Percentiles rank a stretch among this genome's conserved stretches.
These are phyloP conservation scores for Scartelaos histophorus DNA, from an alignment of 2,113 vertebrate species.

Conservation along the genomic window DNA sequence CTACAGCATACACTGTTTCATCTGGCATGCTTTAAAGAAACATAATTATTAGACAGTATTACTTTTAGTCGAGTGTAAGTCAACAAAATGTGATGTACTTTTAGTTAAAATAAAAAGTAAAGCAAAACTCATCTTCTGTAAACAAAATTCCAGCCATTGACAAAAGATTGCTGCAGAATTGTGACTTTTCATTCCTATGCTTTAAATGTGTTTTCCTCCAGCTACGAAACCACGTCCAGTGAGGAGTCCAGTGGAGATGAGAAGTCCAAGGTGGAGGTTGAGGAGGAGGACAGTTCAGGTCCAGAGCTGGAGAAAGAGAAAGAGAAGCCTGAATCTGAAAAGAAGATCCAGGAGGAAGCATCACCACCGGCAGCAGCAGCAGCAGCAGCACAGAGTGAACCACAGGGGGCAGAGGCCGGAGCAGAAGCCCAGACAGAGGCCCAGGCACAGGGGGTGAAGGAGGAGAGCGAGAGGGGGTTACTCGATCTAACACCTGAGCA, in stretches of 20 bases:
- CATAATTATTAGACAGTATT: no score
- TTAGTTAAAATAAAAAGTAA: no score
- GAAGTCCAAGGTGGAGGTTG: conserved; percentile 77
- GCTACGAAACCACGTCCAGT: conserved; percentile 95
- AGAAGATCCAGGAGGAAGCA: conserved; percentile 13
- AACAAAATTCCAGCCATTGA: background rate
- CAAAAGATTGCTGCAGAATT: background rate
- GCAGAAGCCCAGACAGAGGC: background rate
- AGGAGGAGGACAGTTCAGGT: conserved; percentile 75
- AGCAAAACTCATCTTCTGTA: no score
- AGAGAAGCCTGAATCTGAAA: conserved; percentile 8
- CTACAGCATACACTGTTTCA: background rate
- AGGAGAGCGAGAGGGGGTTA: conserved; percentile 51
- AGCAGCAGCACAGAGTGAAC: conserved; percentile 6
- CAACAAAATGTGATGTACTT: no score
- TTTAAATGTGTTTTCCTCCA: conserved; percentile 49
- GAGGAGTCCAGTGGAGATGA: conserved; percentile 93
- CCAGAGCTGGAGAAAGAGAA: conserved; percentile 72
- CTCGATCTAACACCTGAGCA: conserved; percentile 50
- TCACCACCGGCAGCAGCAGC: conserved; percentile 32
- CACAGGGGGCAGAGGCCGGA: conserved; percentile 1
- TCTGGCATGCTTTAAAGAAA: no score
- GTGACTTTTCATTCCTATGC: no score
- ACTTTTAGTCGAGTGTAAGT: no score
- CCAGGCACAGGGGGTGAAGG: conserved; percentile 3